phyloP scores from a whole-genome alignment of 37 sponge, comb jelly and placozoan species.

The Oopsacas minuta region DNA sequence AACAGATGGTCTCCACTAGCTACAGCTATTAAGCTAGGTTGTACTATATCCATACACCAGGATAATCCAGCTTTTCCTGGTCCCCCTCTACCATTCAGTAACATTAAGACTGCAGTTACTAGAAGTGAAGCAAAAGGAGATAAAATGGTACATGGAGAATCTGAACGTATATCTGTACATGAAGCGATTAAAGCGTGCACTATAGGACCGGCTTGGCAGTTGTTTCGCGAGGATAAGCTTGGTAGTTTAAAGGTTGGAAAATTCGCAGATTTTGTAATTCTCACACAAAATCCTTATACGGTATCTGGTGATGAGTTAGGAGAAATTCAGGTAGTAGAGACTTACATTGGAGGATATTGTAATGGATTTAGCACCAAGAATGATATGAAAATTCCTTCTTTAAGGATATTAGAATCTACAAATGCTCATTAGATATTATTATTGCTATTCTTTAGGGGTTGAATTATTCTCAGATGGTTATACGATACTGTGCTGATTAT shows the following conservation, averaged over 20 bases:
- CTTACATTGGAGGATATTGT: conserved; percentile 25
- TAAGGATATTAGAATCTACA: not conserved
- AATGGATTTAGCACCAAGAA: not conserved
- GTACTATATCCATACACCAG: conserved; percentile 28
- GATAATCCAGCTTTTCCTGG: conserved; percentile 28
- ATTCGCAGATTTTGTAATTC: conserved; percentile 44
- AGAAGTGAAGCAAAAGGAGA: not conserved
- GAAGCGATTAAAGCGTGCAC: conserved; percentile 52
- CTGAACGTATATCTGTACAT: conserved; percentile 23
- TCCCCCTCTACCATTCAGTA: conserved; percentile 22
- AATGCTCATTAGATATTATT: not conserved
- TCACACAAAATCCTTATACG: conserved; percentile 31
- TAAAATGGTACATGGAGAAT: not conserved
- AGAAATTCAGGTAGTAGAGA: conserved; percentile 22
- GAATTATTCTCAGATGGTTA: no score
- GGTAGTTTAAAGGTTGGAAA: conserved; percentile 56
- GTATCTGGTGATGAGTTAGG: conserved; percentile 28
- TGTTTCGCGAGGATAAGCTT: conserved; percentile 32
- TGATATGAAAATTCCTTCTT: not conserved
- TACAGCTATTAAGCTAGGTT: conserved; percentile 16
- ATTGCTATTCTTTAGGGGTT: no score
- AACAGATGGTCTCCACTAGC: conserved; percentile 23
- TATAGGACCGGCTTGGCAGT: conserved; percentile 42
- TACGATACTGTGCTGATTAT: no score
- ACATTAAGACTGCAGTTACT: conserved; percentile 30